Evolutionary conservation across 2,113 vertebrate genomes (phyloP).

Genomic region (Calcarius ornatus): DNA sequence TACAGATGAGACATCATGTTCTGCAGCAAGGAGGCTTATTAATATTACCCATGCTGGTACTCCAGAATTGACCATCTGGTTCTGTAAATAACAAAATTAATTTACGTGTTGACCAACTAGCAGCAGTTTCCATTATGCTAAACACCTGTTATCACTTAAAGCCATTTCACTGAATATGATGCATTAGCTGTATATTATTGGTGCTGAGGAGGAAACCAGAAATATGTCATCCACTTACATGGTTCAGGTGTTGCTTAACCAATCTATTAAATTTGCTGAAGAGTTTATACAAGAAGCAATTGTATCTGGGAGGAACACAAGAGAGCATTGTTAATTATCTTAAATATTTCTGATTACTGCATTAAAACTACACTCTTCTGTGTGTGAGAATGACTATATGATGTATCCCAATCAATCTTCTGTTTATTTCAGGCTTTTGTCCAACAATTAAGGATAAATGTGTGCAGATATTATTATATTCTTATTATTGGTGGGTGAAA

Average conservation of each 20-base stretch:
- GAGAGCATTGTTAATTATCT: background rate
- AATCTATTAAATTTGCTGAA: background rate
- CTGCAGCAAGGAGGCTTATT: slow-evolving; percentile 16
- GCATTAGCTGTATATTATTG: background rate
- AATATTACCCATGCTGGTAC: slow-evolving; percentile 46
- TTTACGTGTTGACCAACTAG: slow-evolving; percentile 71
- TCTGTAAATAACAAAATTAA: slow-evolving; percentile 67
- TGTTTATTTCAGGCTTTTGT: background rate
- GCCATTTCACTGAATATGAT: slow-evolving; percentile 22
- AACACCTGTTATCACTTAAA: slow-evolving; percentile 61
- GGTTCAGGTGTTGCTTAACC: slow-evolving; percentile 1
- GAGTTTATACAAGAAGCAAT: background rate
- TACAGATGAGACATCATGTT: slow-evolving; percentile 27
- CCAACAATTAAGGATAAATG: background rate
- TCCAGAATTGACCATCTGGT: slow-evolving; percentile 67
- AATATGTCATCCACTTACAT: slow-evolving; percentile 16
- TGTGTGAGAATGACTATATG: background rate
- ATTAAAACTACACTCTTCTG: background rate
- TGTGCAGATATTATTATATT: background rate
- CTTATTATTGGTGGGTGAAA: background rate
- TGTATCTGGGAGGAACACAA: background rate
- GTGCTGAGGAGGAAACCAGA: background rate
- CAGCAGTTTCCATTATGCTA: slow-evolving; percentile 52
- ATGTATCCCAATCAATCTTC: background rate
- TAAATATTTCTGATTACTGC: background rate